Evolutionary conservation across 2,888 invertebrate genomes (phyloP), one percentile per base, ranked within the genome.

Genomic region (Caenorhabditis afra): DNA sequence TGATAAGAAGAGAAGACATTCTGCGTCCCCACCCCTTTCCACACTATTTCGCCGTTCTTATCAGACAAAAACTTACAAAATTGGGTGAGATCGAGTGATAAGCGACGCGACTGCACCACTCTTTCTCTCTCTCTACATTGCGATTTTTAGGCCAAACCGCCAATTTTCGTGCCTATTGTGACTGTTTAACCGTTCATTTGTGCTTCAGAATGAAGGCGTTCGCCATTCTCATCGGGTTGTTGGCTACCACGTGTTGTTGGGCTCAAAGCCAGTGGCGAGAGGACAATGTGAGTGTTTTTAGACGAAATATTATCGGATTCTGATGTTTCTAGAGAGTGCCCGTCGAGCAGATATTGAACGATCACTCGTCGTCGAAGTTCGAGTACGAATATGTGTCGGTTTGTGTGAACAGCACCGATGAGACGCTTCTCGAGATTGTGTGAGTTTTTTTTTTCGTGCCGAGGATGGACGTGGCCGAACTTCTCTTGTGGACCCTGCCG

Each of bases 381-480:
- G 44, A 79, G 16, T 85, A 85, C 66, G 66, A 77, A 37, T 84
- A 85, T 52, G 79, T 84, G 20, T 82, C 84, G 18, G 80, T 85
- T 55, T 85, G 85, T 65, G 79, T 82, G 4, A 85, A 85, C 53
- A 73, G 66, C 29, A 81, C 85, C 11, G 77, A 73, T 55, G 79
- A 75, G 18, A 68, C 77, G n/a, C 75, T 84, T 23, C 65, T 85
- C 45, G 76, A 78, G 35, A 81, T 79, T 65, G 62, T 73, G 71
- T 81, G 39, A 74, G 73, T 58, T 49, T n/a, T 3, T 0, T 20
- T 41, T 41, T 41, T 11, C 7, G 10, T n/a, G n/a, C 23, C 53
- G 14, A 35, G 14, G 12, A 10, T 7, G 29, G 29, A 5, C 4
- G 7, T 29, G 29, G 29, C 29, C 29, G 29, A 29, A 29, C 29